Evolutionary conservation across 2,113 vertebrate genomes (phyloP), one percentile per base, ranked within the genome.

Genomic region (Forbesichthys agassizii): DNA sequence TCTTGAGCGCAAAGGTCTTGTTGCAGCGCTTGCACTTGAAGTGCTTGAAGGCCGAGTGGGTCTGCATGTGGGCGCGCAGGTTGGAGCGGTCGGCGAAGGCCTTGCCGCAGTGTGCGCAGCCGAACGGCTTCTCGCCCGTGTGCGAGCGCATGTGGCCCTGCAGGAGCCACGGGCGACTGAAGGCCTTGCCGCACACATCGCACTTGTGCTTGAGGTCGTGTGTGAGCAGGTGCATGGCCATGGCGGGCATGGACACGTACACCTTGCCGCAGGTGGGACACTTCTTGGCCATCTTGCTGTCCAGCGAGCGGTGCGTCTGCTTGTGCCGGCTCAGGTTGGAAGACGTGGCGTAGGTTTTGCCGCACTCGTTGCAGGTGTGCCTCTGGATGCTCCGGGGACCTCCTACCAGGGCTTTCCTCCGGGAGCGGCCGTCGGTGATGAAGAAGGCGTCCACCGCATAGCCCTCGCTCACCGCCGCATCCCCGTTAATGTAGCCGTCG

Each of bases 201-300:
- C 96, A 97, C 90, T 97, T 97, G 94, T 97, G 96, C 92, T 95
- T 95, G 88, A 97, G 95, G 92, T 97, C 94, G 80, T 97, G 96
- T 47, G 96, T 96, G 62, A 97, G 95, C 87, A 97, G 92, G 91
- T 97, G 96, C 96, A 97, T 97, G 84, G 96, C 95, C 95, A 97
- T 94, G 88, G 96, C 96, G 57, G 96, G 96, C 96, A 97, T 97
- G 93, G 96, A 97, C 84, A 97, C 96, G 71, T 97, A 97, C 83
- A 95, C 94, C 91, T 97, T 97, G 71, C 94, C 94, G 65, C 96
- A 97, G 71, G 96, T 97, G 0, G 94, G 94, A 77, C 96, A 97
- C 85, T 95, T 95, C 91, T 96, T 95, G 70, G 95, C 95, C 90
- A 96, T 89, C 91, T 96, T 95, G 92, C 95, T 96, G 92, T 96